Conservation (phyloP, 1,140 invertebrate species). For the Anastrepha ludens region DNA sequence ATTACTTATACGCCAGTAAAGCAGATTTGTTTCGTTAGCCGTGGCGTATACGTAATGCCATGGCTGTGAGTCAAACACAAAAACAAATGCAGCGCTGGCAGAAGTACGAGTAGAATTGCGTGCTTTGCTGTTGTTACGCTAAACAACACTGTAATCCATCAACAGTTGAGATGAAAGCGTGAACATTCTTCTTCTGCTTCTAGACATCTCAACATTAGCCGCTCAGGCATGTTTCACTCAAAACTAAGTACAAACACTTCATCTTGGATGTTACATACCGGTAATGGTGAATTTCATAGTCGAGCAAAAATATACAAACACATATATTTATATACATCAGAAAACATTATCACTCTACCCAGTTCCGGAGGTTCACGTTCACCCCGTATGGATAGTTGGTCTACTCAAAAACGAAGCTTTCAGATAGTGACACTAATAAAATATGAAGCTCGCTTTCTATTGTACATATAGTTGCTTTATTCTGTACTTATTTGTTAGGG, state of each 20-base stretch:
- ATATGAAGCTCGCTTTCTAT: no score
- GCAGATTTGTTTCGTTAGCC: not conserved
- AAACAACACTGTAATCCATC: constrained; percentile 13
- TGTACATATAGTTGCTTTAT: no score
- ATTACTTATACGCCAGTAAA: not conserved
- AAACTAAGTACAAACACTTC: constrained; percentile 34
- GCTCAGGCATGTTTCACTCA: not conserved
- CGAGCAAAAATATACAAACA: no score
- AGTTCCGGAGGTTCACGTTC: no score
- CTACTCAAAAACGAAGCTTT: no score
- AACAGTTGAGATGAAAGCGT: not conserved
- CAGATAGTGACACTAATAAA: no score
- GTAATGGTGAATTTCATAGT: not conserved
- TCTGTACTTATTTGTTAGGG: no score
- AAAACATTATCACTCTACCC: no score
- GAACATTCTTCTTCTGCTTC: not conserved
- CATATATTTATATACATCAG: no score
- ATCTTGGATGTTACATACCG: not conserved
- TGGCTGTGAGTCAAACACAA: not conserved
- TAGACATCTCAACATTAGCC: not conserved
- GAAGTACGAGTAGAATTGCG: no score
- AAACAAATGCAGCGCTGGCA: not conserved
- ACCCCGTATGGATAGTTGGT: no score
- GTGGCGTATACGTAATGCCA: constrained; percentile 13
- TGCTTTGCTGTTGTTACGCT: not conserved